Base-by-base conservation (phyloP, 2,888 invertebrate species). In the Ennomos fuscantarius region DNA sequence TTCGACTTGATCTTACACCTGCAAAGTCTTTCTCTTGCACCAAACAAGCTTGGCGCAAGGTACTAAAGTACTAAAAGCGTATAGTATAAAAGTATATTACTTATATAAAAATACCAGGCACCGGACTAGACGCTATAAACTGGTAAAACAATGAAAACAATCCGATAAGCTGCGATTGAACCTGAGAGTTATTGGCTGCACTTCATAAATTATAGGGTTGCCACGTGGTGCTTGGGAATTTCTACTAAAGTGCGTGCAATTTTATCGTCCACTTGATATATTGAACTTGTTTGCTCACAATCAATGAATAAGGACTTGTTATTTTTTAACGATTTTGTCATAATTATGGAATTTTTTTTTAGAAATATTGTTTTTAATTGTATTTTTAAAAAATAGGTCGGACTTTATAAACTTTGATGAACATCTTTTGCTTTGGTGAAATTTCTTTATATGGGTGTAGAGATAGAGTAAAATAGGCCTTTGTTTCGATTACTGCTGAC, bases 131-230 rank as follows among this genome's bases (percentile, higher is more conserved):
- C 63, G 52, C 60, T 60, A 63, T 67, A 65, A 67, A 67, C 60
- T 55, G 56, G 54, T 66, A 69, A 72, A 62, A 76, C 77, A 73
- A 74, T 78, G 78, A 78, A 76, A 73, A 72, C 73, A 75, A 76
- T 73, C 60, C 70, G 77, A 74, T 76, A 78, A 73, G 65, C 60
- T 45, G 67, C 72, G 70, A 74, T 76, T 72, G 74, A 78, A 78
- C 76, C 50, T 71, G 77, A 66, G 66, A 66, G 60, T 72, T 76
- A 76, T 76, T 65, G 73, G 65, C 69, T 66, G 69, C 64, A 60
- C 50, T 62, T 40, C 42, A 39, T 44, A n/a, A 59, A 53, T 49
- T 45, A 12, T 68, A 78, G 77, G 78, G 78, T 9, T 78, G 65
- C 34, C 56, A 57, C 62, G 12, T 39, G 12, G 33, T 47, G 12